These are phyloP conservation scores for Otus sunia DNA, from an alignment of 2,113 vertebrate genomes.

Conservation along the genomic window DNA sequence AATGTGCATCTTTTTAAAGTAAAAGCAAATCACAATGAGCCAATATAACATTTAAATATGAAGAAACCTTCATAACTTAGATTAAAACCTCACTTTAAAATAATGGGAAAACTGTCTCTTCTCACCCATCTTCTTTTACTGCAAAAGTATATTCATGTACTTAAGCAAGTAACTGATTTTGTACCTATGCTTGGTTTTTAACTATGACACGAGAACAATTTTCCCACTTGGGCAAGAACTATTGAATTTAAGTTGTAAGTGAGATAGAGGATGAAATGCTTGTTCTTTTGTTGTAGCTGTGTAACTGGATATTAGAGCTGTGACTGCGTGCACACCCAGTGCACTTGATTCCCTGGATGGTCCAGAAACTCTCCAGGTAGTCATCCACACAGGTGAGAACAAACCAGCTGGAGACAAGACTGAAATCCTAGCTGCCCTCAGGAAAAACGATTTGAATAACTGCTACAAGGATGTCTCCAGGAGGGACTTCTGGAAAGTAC, in stretches of 20 bases:
- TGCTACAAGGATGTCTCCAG: not conserved
- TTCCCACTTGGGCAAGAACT: not conserved
- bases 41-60: not conserved
- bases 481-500: not conserved
- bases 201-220: not conserved
- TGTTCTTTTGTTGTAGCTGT: not conserved
- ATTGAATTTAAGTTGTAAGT: not conserved
- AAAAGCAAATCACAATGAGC: not conserved
- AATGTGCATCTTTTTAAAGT: not conserved
- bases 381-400: accelerated
- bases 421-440: not conserved
- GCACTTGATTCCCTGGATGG: not conserved
- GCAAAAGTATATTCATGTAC: not conserved
- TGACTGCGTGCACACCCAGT: not conserved
- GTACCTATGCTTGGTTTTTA: not conserved
- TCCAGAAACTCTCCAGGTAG: not conserved
- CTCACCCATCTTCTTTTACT: not conserved
- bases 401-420: not conserved
- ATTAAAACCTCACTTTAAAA: not conserved
- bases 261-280: not conserved
- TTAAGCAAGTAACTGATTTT: not conserved
- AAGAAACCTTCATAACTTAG: not conserved
- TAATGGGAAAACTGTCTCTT: not conserved
- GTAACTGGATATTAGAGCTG: not conserved
- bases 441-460: not conserved